phyloP scores from a whole-genome alignment of 2,113 vertebrate species.

The Opisthocomus hoazin region DNA sequence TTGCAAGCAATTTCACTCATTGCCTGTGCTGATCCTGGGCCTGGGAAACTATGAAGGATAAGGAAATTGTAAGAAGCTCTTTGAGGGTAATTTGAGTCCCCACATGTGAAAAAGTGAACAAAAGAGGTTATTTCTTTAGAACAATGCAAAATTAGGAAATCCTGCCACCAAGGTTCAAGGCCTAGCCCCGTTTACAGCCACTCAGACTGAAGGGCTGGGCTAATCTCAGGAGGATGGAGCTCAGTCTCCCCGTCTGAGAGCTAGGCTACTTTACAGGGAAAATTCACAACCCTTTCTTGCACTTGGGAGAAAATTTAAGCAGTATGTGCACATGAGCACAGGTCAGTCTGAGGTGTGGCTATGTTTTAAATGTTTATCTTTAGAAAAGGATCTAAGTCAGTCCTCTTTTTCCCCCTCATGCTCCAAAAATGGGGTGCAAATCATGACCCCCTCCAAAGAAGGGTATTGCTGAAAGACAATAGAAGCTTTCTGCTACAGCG shows the following conservation, averaged over 20 bases:
- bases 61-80: background rate
- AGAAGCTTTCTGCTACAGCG: background rate
- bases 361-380: background rate
- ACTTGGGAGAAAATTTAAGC: background rate
- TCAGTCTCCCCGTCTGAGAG: background rate
- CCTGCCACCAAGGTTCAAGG: background rate
- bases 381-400: background rate
- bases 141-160: background rate
- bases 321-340: background rate
- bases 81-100: background rate
- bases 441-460: background rate
- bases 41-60: background rate
- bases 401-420: background rate
- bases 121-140: background rate
- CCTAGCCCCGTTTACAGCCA: background rate
- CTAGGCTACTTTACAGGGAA: background rate
- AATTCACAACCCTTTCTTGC: background rate
- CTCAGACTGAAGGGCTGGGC: background rate
- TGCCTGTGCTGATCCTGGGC: background rate
- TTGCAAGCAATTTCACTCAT: conserved; percentile 16
- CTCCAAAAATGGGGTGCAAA: background rate
- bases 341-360: background rate
- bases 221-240: background rate
- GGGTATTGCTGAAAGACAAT: background rate
- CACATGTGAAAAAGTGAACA: background rate